phyloP scores from a whole-genome alignment of 2,888 invertebrate genomes.

The Cancer borealis region DNA sequence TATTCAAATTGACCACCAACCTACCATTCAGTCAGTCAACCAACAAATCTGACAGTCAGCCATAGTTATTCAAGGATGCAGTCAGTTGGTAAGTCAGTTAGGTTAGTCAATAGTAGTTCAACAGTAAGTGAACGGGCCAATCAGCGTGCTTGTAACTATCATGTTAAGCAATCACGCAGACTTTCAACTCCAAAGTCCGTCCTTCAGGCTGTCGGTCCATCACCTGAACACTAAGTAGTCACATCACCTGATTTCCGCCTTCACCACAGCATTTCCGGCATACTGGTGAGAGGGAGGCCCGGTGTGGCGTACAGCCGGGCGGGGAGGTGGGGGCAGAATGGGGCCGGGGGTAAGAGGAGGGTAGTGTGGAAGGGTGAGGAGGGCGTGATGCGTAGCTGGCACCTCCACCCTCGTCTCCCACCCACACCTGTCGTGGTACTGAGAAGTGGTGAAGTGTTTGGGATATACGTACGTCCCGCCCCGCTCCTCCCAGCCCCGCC shows the following conservation, averaged over 20 bases:
- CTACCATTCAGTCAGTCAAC: too few relatives aligned
- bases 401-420: slow-evolving; percentile 10
- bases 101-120: background rate
- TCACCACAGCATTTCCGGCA: background rate
- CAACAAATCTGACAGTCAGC: too few relatives aligned
- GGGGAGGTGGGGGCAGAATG: background rate
- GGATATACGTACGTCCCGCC: background rate
- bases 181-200: background rate
- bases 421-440: slow-evolving; percentile 15
- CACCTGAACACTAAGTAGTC: background rate
- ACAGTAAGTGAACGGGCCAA: background rate
- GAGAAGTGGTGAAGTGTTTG: slow-evolving; percentile 7
- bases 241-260: slow-evolving; percentile 29
- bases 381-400: slow-evolving; percentile 30
- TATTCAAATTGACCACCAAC: background rate
- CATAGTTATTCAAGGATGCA: background rate
- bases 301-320: background rate
- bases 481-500: background rate
- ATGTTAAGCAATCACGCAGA: background rate
- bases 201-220: background rate
- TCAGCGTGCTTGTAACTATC: background rate
- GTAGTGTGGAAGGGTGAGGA: background rate
- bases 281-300: background rate
- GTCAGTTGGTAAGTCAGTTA: background rate
- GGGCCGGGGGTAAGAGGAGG: background rate